phyloP scores from a whole-genome alignment of 1,140 invertebrate species.

The Chironomus striatipennis region DNA sequence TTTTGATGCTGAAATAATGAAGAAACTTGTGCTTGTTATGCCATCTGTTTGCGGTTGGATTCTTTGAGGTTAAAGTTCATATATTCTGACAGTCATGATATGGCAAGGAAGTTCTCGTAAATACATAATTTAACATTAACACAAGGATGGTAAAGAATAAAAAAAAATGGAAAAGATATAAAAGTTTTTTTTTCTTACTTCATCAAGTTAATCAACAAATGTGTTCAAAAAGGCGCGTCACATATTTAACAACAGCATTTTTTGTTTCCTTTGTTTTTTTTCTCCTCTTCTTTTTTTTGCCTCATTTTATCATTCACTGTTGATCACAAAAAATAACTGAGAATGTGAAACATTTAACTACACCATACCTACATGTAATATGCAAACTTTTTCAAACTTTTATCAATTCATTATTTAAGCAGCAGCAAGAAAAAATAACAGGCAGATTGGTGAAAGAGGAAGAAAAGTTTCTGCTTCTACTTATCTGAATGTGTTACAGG shows the following conservation, averaged over 20 bases:
- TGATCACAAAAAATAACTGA: background rate
- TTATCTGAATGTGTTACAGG: background rate
- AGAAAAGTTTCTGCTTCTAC: background rate
- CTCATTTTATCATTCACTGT: no score
- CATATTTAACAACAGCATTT: background rate
- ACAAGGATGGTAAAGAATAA: no score
- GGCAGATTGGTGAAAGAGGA: background rate
- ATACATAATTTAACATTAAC: background rate
- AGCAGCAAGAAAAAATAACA: no score
- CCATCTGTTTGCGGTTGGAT: slow-evolving; percentile 6
- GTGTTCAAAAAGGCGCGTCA: background rate
- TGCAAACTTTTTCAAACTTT: background rate
- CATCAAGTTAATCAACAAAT: background rate
- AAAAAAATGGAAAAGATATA: background rate
- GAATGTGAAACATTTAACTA: background rate
- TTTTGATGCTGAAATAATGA: background rate
- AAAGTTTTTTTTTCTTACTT: background rate
- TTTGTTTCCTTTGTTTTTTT: background rate
- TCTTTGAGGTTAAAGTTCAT: background rate
- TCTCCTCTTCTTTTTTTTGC: no score
- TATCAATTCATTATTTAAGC: background rate
- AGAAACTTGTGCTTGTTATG: slow-evolving; percentile 12
- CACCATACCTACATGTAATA: background rate
- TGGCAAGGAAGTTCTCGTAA: background rate
- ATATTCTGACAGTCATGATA: background rate